A percentile compares a stretch with the other conserved stretches of the same genome.
Conservation (phyloP, 2,888 invertebrate species). For the Caenorhabditis afra region DNA sequence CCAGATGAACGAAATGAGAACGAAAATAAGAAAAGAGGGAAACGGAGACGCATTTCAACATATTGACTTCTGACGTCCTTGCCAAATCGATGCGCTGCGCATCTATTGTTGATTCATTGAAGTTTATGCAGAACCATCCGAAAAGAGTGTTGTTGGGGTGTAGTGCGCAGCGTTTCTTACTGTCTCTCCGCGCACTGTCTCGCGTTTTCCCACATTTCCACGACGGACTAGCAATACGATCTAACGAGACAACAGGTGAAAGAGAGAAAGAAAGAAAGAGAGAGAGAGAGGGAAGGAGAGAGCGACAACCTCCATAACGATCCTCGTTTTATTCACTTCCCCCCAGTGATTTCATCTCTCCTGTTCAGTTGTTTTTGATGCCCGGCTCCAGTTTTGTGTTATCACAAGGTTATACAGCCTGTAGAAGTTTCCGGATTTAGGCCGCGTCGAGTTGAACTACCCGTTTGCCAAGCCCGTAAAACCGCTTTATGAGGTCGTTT, state of each 20-base stretch:
- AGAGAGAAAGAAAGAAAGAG: conserved; percentile 9
- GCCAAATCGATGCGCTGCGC: conserved; percentile 51
- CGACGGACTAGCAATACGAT: conserved; percentile 48
- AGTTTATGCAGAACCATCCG: conserved; percentile 49
- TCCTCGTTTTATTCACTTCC: conserved; percentile 11
- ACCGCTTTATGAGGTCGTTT: conserved; percentile 12
- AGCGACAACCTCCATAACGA: conserved; percentile 10
- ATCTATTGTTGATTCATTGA: conserved; percentile 59
- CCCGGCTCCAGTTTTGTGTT: too few species aligned
- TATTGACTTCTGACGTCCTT: conserved; percentile 40
- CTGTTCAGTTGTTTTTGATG: neutral
- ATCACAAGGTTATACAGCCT: too few species aligned
- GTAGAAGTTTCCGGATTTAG: too few species aligned
- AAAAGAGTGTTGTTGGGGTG: conserved; percentile 31
- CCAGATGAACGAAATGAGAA: too few species aligned
- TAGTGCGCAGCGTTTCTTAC: conserved; percentile 46
- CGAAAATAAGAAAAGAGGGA: too few species aligned
- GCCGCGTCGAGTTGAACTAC: neutral
- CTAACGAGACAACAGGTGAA: conserved; percentile 27
- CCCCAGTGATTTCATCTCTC: neutral
- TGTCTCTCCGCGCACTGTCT: conserved; percentile 45
- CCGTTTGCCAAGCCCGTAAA: neutral
- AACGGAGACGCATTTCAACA: conserved; percentile 17
- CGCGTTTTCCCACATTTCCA: conserved; percentile 57
- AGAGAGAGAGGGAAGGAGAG: too few species aligned